Conservation (phyloP, 2,888 invertebrate genomes). For the Unio delphinus region DNA sequence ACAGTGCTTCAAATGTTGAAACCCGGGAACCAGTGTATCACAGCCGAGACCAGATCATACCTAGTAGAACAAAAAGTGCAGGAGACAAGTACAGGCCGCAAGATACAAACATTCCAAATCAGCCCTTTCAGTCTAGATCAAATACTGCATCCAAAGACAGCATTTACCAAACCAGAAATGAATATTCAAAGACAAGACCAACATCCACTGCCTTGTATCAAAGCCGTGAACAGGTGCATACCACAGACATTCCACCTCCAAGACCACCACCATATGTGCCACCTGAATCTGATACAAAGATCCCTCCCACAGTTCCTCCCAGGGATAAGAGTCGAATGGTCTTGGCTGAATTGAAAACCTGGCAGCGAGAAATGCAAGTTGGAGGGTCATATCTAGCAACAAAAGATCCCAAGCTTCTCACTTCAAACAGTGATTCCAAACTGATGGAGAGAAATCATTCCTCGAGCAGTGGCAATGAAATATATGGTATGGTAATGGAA, state of each 20-base stretch:
- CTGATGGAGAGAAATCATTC: slow-evolving; percentile 19
- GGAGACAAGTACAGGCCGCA: background rate
- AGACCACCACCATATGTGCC: slow-evolving; percentile 31
- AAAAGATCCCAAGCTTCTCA: slow-evolving; percentile 13
- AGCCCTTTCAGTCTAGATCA: slow-evolving; percentile 1
- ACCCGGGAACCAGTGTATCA: slow-evolving; percentile 28
- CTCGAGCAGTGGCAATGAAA: slow-evolving; percentile 13
- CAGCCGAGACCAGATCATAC: slow-evolving; percentile 2
- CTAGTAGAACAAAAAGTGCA: slow-evolving; percentile 2
- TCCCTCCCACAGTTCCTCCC: slow-evolving; percentile 57
- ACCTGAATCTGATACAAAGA: slow-evolving; percentile 13
- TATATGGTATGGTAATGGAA: slow-evolving; percentile 25
- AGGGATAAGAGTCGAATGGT: slow-evolving; percentile 47
- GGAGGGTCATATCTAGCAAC: slow-evolving; percentile 1
- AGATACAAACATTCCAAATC: background rate
- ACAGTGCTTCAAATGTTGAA: slow-evolving; percentile 65
- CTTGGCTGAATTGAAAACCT: slow-evolving; percentile 55
- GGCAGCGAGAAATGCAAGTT: slow-evolving; percentile 50
- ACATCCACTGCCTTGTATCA: slow-evolving; percentile 1
- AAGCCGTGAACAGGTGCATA: background rate
- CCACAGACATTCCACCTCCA: slow-evolving; percentile 8
- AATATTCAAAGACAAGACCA: slow-evolving; percentile 2
- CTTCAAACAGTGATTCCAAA: slow-evolving; percentile 38
- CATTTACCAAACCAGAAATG: slow-evolving; percentile 2
- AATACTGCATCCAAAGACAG: slow-evolving; percentile 1